Conservation (phyloP, 2,888 invertebrate species). For the Tiliacea citrago region DNA sequence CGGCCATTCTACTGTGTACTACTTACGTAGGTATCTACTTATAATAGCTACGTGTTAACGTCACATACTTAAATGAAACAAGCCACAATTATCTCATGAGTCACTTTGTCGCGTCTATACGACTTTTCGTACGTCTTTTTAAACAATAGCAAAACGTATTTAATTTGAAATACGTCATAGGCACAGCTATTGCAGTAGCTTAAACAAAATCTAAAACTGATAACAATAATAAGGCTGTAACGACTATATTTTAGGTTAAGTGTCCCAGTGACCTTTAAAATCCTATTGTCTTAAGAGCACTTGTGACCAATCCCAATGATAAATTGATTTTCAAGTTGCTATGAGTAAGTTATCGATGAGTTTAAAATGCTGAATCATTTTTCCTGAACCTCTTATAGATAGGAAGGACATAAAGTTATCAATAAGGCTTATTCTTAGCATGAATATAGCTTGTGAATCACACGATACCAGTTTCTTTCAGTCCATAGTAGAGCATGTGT, state of each 20-base stretch:
- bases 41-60: conserved; percentile 6
- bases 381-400: conserved; percentile 21
- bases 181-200: background rate
- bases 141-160: conserved; percentile 27
- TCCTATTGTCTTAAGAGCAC: conserved; percentile 22
- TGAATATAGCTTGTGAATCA: conserved; percentile 9
- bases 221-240: background rate
- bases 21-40: background rate
- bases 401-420: background rate
- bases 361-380: conserved; percentile 36
- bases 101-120: conserved; percentile 32
- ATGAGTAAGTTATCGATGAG: conserved; percentile 17
- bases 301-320: conserved; percentile 35
- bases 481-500: background rate
- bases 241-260: conserved; percentile 1
- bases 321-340: conserved; percentile 4
- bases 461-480: background rate
- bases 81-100: conserved; percentile 41
- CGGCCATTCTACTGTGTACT: background rate
- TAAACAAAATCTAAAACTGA: conserved; percentile 17
- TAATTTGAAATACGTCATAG: conserved; percentile 13
- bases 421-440: background rate
- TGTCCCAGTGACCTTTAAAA: conserved; percentile 6
- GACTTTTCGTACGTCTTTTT: conserved; percentile 28
- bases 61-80: conserved; percentile 30